Base-by-base conservation (phyloP, 1,140 invertebrate species). In the Panagrolaimus sp. region DNA sequence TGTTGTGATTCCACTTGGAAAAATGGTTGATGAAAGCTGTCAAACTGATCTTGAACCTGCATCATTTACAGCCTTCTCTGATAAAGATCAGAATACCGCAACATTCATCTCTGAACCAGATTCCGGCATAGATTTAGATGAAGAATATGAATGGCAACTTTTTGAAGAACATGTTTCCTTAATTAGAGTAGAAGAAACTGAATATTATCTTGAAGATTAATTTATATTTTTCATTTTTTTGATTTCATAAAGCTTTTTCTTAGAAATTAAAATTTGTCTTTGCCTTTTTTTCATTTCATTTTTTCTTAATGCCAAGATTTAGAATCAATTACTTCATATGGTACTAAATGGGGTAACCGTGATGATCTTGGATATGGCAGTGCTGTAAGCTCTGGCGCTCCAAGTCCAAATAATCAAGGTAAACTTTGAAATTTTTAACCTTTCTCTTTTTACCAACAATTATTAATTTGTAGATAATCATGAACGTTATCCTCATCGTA, bases 361-460 rank as follows among this genome's bases (percentile, higher is more conserved):
- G 52, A 58, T 28, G 52, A 58, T 58, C 21, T 28, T 58, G 52
- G 52, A 26, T 58, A 58, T 26, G 52, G 52, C 17, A 58, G 52
- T 58, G 52, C 52, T 58, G 52, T 58, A 21, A 58, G 52, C 52
- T 58, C 52, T 4, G 52, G 52, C 14, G 52, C 52, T 58, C 52
- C 52, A 8, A 58, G 52, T 58, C 52, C 52, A 2, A 58, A 58
- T n/a, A 21, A 38, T 38, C 32, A 38, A 38, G 32, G 32, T 38
- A 38, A 38, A 4, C 7, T 38, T 38, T 38, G 7, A 2, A 38
- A 38, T 4, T 38, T 38, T 38, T 2, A 4, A 38, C 32, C 2
- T 38, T 38, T 38, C 32, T 38, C 2, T 38, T 38, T 38, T 38
- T 38, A 38, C 17, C 4, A n/a, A 28, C 17, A 26, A 21, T 58